phyloP scores from a whole-genome alignment of 2,797 vertebrate genomes.

The Sebastes itinus region DNA sequence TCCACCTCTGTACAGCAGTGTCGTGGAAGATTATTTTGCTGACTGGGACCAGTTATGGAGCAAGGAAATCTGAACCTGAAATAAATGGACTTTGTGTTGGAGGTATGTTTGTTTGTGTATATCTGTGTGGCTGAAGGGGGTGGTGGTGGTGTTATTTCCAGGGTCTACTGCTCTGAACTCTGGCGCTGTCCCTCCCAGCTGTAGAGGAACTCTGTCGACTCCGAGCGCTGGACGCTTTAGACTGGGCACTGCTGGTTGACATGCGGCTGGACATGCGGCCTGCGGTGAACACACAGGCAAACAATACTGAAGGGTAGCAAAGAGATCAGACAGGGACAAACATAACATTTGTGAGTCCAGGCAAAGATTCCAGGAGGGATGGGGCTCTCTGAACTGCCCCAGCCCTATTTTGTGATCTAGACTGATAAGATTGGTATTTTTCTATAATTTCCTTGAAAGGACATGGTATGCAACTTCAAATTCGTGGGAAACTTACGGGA shows the following conservation, averaged over 20 bases:
- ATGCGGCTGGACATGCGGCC: constrained; percentile 84
- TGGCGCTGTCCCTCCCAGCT: constrained; percentile 44
- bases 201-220: constrained; percentile 71
- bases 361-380: rapidly evolving
- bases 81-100: constrained; percentile 4
- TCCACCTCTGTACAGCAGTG: not conserved
- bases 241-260: constrained; percentile 72
- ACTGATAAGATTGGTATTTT: not conserved
- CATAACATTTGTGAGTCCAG: not conserved
- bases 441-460: too few species aligned
- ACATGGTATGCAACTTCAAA: too few species aligned
- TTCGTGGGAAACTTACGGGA: too few species aligned
- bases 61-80: not conserved
- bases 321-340: not conserved
- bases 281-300: constrained; percentile 49
- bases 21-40: not conserved
- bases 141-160: constrained; percentile 85
- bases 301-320: not conserved
- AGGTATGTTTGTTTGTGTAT: constrained; percentile 20
- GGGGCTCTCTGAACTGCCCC: rapidly evolving
- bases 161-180: constrained; percentile 80
- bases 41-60: not conserved
- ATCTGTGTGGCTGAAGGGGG: not conserved
- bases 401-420: not conserved
- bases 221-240: constrained; percentile 67